These are phyloP conservation scores for Heteropelma amictum DNA, from an alignment of 2,888 invertebrate species.

Conservation along the genomic window DNA sequence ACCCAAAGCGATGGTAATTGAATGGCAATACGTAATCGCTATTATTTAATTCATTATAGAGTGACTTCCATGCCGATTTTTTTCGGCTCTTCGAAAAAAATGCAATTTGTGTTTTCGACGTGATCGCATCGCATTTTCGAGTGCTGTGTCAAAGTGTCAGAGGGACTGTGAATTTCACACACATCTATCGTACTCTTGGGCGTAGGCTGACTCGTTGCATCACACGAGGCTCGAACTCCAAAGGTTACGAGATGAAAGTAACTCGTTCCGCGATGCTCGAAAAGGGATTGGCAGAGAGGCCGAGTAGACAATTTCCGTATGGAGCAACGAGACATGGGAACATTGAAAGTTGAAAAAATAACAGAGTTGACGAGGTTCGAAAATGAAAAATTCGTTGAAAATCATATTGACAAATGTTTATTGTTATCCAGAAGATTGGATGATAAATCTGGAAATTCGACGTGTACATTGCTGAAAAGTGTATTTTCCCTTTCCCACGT, in stretches of 20 bases:
- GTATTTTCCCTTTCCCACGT: neutral
- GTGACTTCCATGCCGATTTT: neutral
- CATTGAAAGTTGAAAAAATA: constrained; percentile 10
- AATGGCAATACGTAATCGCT: too few species aligned
- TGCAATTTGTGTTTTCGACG: constrained; percentile 11
- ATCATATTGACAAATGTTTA: too few species aligned
- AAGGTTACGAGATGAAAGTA: constrained; percentile 73
- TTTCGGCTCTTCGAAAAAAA: neutral
- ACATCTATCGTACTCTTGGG: neutral
- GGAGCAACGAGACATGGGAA: neutral
- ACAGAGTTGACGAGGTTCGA: neutral
- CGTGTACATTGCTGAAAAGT: neutral
- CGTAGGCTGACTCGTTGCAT: constrained; percentile 57
- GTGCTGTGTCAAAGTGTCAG: neutral
- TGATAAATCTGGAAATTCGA: too few species aligned
- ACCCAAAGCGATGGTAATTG: too few species aligned
- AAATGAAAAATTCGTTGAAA: neutral
- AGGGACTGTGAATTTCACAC: neutral
- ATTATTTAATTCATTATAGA: too few species aligned
- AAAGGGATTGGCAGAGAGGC: constrained; percentile 38
- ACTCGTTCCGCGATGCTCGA: constrained; percentile 59
- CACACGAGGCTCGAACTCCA: constrained; percentile 58
- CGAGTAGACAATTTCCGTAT: constrained; percentile 13
- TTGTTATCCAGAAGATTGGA: too few species aligned
- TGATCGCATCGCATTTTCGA: too few species aligned